Percentiles rank a stretch among this genome's conserved stretches.
Conservation (phyloP, 2,113 vertebrate genomes). For the Lethenteron reissneri region DNA sequence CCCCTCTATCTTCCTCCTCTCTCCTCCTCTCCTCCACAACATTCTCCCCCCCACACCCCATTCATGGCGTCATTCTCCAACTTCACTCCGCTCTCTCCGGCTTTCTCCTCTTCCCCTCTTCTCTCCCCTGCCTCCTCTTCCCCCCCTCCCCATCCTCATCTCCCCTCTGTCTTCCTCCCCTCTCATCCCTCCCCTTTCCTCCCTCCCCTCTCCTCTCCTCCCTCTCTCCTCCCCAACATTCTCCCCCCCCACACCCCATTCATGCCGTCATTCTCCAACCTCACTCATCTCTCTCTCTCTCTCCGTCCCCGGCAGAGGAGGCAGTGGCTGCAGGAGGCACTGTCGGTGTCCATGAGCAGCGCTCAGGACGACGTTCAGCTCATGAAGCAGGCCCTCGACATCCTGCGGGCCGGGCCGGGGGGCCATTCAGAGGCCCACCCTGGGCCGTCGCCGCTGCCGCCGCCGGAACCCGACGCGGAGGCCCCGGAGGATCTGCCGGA, state of each 20-base stretch:
- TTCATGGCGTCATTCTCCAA: too few species aligned
- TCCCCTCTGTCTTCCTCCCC: neutral
- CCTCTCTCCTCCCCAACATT: too few species aligned
- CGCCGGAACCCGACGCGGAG: neutral
- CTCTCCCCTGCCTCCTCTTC: too few species aligned
- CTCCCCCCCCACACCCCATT: too few species aligned
- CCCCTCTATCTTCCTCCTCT: neutral
- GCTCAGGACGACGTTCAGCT: constrained; percentile 51
- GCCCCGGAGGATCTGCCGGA: neutral
- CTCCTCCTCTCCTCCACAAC: too few species aligned
- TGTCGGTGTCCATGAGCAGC: constrained; percentile 36
- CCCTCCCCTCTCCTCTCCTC: neutral
- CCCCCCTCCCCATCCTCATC: neutral
- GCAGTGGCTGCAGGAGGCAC: constrained; percentile 41
- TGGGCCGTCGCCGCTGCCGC: too few species aligned
- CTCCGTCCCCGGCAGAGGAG: constrained; percentile 25
- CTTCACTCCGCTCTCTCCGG: too few species aligned
- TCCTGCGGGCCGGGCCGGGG: constrained; percentile 16
- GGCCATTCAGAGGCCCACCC: neutral
- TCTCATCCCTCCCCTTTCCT: neutral
- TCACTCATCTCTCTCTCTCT: too few species aligned
- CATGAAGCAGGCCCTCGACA: constrained; percentile 42
- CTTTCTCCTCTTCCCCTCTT: too few species aligned
- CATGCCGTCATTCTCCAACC: too few species aligned
- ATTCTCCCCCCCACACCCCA: too few species aligned